Conservation (phyloP, 2,797 vertebrate genomes). For the Peromyscus attwateri region DNA sequence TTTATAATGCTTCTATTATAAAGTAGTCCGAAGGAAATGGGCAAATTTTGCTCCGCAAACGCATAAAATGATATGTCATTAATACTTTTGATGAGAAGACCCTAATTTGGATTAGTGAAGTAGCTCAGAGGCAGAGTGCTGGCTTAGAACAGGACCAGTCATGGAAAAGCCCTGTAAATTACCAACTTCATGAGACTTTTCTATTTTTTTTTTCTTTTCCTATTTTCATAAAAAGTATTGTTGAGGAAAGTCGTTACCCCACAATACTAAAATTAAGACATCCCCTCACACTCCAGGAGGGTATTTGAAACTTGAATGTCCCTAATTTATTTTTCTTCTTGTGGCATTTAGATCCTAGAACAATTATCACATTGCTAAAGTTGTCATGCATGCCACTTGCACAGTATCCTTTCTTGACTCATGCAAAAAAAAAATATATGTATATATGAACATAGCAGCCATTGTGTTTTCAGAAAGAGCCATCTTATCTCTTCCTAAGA, state of each 20-base stretch:
- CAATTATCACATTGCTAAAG: neutral
- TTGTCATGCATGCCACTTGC: slow-evolving; percentile 68
- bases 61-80: neutral
- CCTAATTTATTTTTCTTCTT: slow-evolving; percentile 71
- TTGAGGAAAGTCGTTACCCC: slow-evolving; percentile 77
- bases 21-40: slow-evolving; percentile 5
- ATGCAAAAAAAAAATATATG: neutral
- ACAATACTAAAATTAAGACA: slow-evolving; percentile 71
- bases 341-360: slow-evolving; percentile 68
- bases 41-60: slow-evolving; percentile 27
- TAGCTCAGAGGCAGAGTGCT: neutral
- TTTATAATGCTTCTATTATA: slow-evolving; percentile 36
- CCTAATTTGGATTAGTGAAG: neutral
- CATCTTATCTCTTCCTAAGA: accelerated
- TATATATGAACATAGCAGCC: neutral
- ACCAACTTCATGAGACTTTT: slow-evolving; percentile 50
- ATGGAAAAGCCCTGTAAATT: slow-evolving; percentile 75
- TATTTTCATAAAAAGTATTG: slow-evolving; percentile 75
- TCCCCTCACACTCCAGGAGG: slow-evolving; percentile 43
- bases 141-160: neutral
- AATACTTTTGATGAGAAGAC: slow-evolving; percentile 53
- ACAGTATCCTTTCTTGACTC: slow-evolving; percentile 1
- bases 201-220: slow-evolving; percentile 54
- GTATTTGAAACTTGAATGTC: slow-evolving; percentile 54
- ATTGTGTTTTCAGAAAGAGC: neutral